Conservation (phyloP, 2,113 vertebrate genomes). For the Rana temporaria region DNA sequence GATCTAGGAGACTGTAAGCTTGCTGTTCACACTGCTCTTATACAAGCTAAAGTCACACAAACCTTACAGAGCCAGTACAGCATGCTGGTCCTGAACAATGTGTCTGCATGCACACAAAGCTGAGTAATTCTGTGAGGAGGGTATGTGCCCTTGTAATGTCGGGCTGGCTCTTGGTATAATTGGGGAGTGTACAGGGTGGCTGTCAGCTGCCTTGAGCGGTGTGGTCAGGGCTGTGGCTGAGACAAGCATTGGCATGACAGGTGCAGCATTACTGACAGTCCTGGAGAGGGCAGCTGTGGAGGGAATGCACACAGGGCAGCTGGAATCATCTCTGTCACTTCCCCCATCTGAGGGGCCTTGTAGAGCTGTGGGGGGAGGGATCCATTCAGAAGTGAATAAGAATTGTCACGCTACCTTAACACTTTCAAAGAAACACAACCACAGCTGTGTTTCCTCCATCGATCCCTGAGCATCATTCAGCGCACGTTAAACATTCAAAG, state of each 20-base stretch:
- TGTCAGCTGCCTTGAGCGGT: conserved; percentile 26
- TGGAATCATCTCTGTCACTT: background rate
- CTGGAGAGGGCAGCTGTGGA: conserved; percentile 32
- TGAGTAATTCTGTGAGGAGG: background rate
- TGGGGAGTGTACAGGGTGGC: background rate
- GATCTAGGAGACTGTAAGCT: too few species aligned
- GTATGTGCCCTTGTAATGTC: background rate
- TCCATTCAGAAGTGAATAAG: background rate
- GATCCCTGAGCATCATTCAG: background rate
- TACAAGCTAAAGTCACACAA: too few species aligned
- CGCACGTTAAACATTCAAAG: too few species aligned
- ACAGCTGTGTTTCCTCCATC: background rate
- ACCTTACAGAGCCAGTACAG: too few species aligned
- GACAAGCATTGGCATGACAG: conserved; percentile 29
- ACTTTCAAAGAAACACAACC: background rate
- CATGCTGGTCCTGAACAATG: background rate
- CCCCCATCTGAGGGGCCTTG: background rate
- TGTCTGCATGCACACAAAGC: background rate
- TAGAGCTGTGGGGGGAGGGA: background rate
- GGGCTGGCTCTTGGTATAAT: background rate
- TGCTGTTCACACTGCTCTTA: too few species aligned
- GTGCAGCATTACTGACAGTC: conserved; percentile 51
- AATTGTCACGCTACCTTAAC: too few species aligned
- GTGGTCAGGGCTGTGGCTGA: conserved; percentile 26
- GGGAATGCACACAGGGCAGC: conserved; percentile 48